Base-by-base conservation (phyloP, 2,888 invertebrate genomes). In the Danaus chrysippus region DNA sequence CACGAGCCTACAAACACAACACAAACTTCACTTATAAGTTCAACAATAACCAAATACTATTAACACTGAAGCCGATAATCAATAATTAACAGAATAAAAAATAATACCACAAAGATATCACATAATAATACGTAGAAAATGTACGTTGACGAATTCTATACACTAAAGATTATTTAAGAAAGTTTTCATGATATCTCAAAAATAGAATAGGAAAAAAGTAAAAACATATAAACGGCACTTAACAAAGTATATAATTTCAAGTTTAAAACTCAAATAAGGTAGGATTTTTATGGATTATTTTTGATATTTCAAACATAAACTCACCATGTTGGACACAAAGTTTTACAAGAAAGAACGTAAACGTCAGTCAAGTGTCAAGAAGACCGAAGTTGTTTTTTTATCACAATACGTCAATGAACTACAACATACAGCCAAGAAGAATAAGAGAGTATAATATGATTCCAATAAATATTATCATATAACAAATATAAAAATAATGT, bases 1-100 rank as follows among this genome's bases (percentile, higher is more conserved):
- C 99, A 91, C 99, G 96, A 92, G 97, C 98, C 98, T 97, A 84
- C 15, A 91, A 63, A 74, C 68, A 73, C 34, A 70, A 66, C 72
- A 63, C 73, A 34, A 34, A 72, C 68, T 71, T 17, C 43, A 52
- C 42, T 60, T 34, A 34, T 2, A 5, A 8, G 23, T 34, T 34
- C 23, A 34, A 34, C 23, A 34, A 34, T 34, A 34, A 34, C 23
- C 23, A 34, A 34, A 34, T 34, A 34, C 23, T 34, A 34, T 34
- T 34, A 6, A 34, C 23, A 34, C 23, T 34, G 23, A 34, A 34
- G 23, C 6, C 23, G 23, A 3, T 6, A 34, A 34, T 34, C 23
- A 34, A 34, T 5, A 34, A 34, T 34, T 34, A 34, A 34, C 1
- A 34, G 23, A 34, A 34, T 34, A 34, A 34, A 5, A 34, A 5